Evolutionary conservation across 2,797 vertebrate genomes (phyloP).

Genomic region (Sylvia borin): DNA sequence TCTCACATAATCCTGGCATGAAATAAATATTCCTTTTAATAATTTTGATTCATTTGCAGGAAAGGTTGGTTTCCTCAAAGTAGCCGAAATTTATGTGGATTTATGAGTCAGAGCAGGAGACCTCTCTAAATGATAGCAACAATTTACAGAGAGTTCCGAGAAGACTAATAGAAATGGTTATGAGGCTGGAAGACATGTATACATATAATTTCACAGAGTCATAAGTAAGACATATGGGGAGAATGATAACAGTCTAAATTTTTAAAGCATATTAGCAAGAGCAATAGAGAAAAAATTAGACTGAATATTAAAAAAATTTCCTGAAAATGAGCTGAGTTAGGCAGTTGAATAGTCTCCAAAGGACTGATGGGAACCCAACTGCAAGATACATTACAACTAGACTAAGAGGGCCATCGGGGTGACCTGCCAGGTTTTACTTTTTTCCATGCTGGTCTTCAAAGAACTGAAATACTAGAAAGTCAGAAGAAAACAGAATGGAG

Average conservation of each 20-base stretch:
- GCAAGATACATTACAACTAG: background rate
- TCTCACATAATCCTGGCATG: background rate
- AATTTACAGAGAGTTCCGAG: slow-evolving; percentile 67
- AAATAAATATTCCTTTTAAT: slow-evolving; percentile 51
- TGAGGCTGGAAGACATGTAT: slow-evolving; percentile 58
- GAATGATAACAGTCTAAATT: slow-evolving; percentile 68
- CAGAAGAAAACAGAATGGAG: background rate
- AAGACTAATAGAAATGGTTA: slow-evolving; percentile 69
- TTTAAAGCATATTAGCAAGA: slow-evolving; percentile 64
- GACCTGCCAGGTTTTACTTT: background rate
- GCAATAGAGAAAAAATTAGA: slow-evolving; percentile 41
- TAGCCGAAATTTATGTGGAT: slow-evolving; percentile 34
- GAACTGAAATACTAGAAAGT: slow-evolving; percentile 4
- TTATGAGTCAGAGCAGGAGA: slow-evolving; percentile 57
- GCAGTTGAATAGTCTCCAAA: slow-evolving; percentile 50
- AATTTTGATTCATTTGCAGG: slow-evolving; percentile 50
- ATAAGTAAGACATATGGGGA: slow-evolving; percentile 65
- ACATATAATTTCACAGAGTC: slow-evolving; percentile 64
- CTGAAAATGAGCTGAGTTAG: slow-evolving; percentile 55
- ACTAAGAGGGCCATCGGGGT: background rate
- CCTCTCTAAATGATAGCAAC: slow-evolving; percentile 61
- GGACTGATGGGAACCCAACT: slow-evolving; percentile 49
- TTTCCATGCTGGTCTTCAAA: background rate
- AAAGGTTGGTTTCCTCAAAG: slow-evolving; percentile 49
- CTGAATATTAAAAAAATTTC: background rate